Evolutionary conservation across 2,888 invertebrate species (phyloP).

Genomic region (Drosophila neutralis): DNA sequence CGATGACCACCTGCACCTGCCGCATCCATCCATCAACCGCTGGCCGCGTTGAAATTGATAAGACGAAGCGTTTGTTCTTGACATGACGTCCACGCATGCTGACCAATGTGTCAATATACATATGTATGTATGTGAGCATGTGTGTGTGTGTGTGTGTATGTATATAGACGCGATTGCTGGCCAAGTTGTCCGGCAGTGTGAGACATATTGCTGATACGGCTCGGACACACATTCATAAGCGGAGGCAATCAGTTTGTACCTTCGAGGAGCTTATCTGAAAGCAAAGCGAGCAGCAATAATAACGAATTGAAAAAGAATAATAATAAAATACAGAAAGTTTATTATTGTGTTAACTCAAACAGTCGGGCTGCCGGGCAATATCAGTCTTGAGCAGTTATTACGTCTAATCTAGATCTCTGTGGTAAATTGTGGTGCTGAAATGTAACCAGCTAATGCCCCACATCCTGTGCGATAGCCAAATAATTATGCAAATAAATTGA

Average conservation of each 20-base stretch:
- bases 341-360: constrained; percentile 51
- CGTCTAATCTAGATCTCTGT: constrained; percentile 67
- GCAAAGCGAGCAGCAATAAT: constrained; percentile 33
- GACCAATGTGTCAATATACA: constrained; percentile 28
- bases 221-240: constrained; percentile 16
- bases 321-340: constrained; percentile 46
- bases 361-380: constrained; percentile 38
- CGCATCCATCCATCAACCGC: constrained; percentile 44
- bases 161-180: constrained; percentile 20
- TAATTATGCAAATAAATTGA: constrained; percentile 66
- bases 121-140: neutral
- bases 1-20: constrained; percentile 11
- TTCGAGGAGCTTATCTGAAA: constrained; percentile 46
- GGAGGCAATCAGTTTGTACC: constrained; percentile 45
- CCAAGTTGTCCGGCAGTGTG: constrained; percentile 48
- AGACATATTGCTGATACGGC: constrained; percentile 71
- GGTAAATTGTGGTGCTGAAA: constrained; percentile 52
- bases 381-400: constrained; percentile 59
- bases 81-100: constrained; percentile 68
- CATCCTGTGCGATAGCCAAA: constrained; percentile 66
- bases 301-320: constrained; percentile 37
- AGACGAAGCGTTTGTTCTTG: constrained; percentile 55
- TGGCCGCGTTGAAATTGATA: constrained; percentile 43
- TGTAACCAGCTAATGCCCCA: constrained; percentile 47
- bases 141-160: neutral